phyloP scores from a whole-genome alignment of 92 coral and sea anemone genomes.

The Palythoa heliodiscus region DNA sequence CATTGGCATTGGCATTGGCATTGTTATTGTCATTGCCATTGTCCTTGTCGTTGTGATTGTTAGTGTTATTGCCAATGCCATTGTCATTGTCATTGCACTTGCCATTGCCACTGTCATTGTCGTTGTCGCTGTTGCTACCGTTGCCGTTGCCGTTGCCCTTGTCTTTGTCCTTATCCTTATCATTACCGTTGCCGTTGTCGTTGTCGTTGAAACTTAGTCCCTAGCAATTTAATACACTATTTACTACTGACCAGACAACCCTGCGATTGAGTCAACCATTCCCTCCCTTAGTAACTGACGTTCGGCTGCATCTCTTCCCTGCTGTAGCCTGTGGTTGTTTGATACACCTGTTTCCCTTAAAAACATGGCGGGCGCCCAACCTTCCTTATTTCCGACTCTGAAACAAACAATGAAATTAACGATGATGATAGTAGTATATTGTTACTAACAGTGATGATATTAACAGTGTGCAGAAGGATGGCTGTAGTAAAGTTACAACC shows the following conservation, averaged over 20 bases:
- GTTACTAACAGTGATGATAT: background rate
- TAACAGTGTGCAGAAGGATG: background rate
- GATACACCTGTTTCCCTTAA: conserved; percentile 74
- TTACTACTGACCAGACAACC: conserved; percentile 54
- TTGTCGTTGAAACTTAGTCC: background rate
- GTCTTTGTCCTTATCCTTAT: no score
- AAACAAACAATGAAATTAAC: background rate
- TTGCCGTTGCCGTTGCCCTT: no score
- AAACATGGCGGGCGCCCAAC: conserved; percentile 92
- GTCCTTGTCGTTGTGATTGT: no score
- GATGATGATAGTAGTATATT: background rate
- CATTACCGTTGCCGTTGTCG: no score
- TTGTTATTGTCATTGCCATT: no score
- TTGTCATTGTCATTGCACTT: no score
- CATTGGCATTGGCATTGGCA: no score
- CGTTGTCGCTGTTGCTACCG: no score
- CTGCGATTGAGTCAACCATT: conserved; percentile 30
- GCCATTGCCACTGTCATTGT: no score
- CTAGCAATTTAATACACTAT: no score
- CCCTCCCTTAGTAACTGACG: conserved; percentile 47
- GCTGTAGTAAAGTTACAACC: background rate
- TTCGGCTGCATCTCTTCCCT: conserved; percentile 47
- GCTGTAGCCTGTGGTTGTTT: conserved; percentile 54
- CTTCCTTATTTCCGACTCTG: conserved; percentile 68
- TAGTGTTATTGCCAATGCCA: no score